phyloP scores from a whole-genome alignment of 2,113 vertebrate genomes.

The Lepisosteus oculatus region DNA sequence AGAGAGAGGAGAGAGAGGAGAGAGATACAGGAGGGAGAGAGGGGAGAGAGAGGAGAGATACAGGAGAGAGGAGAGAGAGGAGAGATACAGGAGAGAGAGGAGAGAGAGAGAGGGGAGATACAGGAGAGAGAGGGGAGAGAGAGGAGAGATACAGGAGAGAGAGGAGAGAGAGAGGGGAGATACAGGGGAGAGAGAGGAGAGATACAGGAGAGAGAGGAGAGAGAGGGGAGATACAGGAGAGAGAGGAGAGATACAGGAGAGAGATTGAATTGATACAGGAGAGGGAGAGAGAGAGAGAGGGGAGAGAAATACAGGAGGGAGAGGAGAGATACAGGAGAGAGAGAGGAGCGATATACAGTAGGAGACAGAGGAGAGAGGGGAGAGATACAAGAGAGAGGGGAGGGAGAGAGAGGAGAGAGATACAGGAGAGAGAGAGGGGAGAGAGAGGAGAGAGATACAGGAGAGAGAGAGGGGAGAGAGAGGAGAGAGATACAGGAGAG shows the following conservation, averaged over 20 bases:
- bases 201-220: neutral
- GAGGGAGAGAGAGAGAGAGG: neutral
- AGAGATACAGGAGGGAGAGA: too few species aligned
- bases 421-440: neutral
- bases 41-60: too few species aligned
- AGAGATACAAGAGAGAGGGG: neutral
- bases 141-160: too few species aligned
- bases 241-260: slow-evolving; percentile 14
- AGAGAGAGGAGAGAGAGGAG: too few species aligned
- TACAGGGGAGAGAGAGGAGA: slow-evolving; percentile 1
- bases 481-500: neutral
- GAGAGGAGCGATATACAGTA: neutral
- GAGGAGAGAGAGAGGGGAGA: neutral
- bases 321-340: neutral
- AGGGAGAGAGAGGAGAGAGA: neutral
- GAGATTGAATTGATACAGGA: neutral
- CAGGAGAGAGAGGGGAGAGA: too few species aligned
- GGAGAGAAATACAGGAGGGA: slow-evolving; percentile 2
- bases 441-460: neutral
- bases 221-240: neutral
- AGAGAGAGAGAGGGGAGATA: too few species aligned
- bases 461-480: neutral
- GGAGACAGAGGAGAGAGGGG: neutral
- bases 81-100: too few species aligned
- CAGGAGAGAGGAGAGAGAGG: too few species aligned